phyloP scores from a whole-genome alignment of 1,140 invertebrate species.

The Drosophila sucinea region DNA sequence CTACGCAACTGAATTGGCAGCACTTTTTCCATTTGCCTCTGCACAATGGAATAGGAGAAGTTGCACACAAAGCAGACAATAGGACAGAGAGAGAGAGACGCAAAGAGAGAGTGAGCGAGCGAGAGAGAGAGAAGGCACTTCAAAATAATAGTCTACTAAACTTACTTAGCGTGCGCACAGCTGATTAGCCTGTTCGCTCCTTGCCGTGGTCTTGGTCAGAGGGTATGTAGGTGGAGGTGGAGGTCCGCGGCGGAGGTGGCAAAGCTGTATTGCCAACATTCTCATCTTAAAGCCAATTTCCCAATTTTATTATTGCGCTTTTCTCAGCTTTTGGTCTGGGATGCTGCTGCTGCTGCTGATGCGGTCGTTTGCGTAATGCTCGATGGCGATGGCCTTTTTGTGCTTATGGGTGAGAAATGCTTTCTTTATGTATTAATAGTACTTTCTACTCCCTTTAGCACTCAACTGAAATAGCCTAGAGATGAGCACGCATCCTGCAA shows the following conservation, averaged over 20 bases:
- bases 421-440: conserved; percentile 80
- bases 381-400: conserved; percentile 72
- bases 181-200: conserved; percentile 57
- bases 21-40: conserved; percentile 13
- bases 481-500: conserved; percentile 28
- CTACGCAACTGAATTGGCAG: conserved; percentile 12
- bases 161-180: conserved; percentile 74
- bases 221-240: background rate
- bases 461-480: conserved; percentile 48
- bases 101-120: background rate
- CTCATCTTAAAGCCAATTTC: conserved; percentile 77
- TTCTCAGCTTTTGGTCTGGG: conserved; percentile 61
- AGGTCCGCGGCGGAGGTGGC: background rate
- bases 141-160: conserved; percentile 79
- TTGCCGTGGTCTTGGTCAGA: conserved; percentile 5
- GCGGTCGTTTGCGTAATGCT: conserved; percentile 77
- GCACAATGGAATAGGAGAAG: background rate
- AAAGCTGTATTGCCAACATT: conserved; percentile 6
- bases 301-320: conserved; percentile 78
- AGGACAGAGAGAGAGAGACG: background rate
- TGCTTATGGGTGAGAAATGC: conserved; percentile 78
- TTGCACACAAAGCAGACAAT: background rate
- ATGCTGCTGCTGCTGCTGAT: conserved; percentile 45
- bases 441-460: conserved; percentile 72
- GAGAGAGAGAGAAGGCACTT: conserved; percentile 51